Conservation (phyloP, 1,140 invertebrate species). For the Amphibalanus amphitrite region DNA sequence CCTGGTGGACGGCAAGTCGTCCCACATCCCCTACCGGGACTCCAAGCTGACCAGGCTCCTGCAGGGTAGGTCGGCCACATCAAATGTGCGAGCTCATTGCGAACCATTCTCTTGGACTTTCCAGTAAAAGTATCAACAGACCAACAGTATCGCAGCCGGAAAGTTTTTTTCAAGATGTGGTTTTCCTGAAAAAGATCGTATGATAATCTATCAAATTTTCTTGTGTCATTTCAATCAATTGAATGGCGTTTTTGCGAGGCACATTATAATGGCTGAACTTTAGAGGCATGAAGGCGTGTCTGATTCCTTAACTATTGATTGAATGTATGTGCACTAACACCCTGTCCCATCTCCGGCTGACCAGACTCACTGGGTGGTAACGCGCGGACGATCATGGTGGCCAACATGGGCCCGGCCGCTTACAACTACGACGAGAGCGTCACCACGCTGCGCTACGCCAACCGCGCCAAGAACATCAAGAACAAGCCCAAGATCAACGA, state of each 20-base stretch:
- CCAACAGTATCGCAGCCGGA: background rate
- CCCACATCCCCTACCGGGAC: constrained; percentile 81
- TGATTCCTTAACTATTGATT: no score
- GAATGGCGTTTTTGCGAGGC: no score
- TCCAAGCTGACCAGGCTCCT: constrained; percentile 86
- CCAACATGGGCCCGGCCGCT: constrained; percentile 88
- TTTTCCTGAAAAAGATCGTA: background rate
- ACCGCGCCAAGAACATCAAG: constrained; percentile 86
- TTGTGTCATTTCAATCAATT: no score
- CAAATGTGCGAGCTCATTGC: no score
- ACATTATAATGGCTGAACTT: no score
- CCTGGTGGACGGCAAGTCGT: constrained; percentile 70
- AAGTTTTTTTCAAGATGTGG: constrained; percentile 5
- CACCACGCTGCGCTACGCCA: constrained; percentile 79
- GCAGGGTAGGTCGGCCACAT: constrained; percentile 38
- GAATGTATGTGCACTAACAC: no score
- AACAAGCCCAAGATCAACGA: constrained; percentile 91
- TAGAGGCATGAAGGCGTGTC: no score
- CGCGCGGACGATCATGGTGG: constrained; percentile 71
- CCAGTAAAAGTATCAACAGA: background rate
- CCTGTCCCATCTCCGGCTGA: no score
- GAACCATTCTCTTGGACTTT: background rate
- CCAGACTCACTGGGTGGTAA: constrained; percentile 83
- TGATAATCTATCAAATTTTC: constrained; percentile 2
- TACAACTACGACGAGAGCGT: constrained; percentile 93